Evolutionary conservation across 2,797 vertebrate species (phyloP), one percentile per base, ranked within the genome.

Genomic region (Esox masquinongy): DNA sequence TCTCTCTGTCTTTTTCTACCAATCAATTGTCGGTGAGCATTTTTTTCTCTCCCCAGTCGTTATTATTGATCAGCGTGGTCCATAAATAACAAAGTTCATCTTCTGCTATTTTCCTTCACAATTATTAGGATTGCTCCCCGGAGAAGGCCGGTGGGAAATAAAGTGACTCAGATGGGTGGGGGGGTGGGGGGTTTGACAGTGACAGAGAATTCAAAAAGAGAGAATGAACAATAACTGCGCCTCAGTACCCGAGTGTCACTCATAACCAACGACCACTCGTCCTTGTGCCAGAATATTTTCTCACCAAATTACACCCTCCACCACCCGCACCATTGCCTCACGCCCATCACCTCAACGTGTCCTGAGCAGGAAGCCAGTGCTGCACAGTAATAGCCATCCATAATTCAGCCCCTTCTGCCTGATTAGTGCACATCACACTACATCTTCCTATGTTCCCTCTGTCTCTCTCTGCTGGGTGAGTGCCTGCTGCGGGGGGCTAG

Each of bases 331-430:
- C 43, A 14, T 11, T 47, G 43, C 43, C 43, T 43, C 43, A 47
- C 66, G 34, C 26, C 31, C 73, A 67, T 69, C 68, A 9, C 26
- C 64, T 29, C 29, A 66, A 31, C 64, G 31, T 66, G 64, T 17
- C 64, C 31, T 24, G 56, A 61, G 22, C 56, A 26, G 56, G 56
- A 34, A 66, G 26, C 64, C 74, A 59, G 73, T 15, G 61, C 73
- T 31, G 39, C 9, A n/a, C 76, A 68, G 77, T 67, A 79, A 78
- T 70, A 70, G 74, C 61, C 75, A 85, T 85, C 83, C 82, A 87
- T 85, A 85, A 82, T 84, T 80, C 77, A 81, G 66, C 49, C 49
- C 22, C 43, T 71, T 80, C 74, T 81, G 73, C 31, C 78, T 79
- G 76, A 83, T 85, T 80, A 85, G 56, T 75, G 69, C 70, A 34